A percentile compares a stretch with the other conserved stretches of the same genome.
These are phyloP conservation scores for Saccopteryx leptura DNA, from an alignment of 2,113 vertebrate genomes.

Conservation along the genomic window DNA sequence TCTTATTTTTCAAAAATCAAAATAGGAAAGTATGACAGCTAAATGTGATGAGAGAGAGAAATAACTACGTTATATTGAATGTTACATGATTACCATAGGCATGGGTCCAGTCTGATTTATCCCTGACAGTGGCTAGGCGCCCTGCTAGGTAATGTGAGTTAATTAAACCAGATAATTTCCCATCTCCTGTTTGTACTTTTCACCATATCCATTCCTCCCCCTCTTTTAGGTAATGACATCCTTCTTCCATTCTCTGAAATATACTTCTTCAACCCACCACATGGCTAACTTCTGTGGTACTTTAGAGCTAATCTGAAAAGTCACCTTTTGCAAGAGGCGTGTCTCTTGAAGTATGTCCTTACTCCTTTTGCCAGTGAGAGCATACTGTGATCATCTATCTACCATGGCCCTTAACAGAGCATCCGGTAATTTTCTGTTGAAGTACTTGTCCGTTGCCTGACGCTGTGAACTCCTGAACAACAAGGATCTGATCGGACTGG, in stretches of 20 bases:
- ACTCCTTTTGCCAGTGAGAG: neutral
- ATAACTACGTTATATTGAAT: neutral
- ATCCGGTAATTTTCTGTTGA: neutral
- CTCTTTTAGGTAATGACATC: neutral
- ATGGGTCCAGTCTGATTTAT: neutral
- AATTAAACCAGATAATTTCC: neutral
- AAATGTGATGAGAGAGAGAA: neutral
- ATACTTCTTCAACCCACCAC: neutral
- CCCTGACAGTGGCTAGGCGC: neutral
- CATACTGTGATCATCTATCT: neutral
- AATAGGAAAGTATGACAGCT: neutral
- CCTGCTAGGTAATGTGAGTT: neutral
- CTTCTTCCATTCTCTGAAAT: neutral
- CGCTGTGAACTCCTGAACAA: neutral
- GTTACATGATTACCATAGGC: neutral
- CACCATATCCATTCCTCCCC: rapidly evolving
- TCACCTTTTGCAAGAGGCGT: neutral
- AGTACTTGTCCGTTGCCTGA: neutral
- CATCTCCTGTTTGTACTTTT: neutral
- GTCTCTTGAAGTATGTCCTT: neutral
- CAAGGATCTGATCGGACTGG: neutral
- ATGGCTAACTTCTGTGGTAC: neutral
- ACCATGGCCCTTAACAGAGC: neutral
- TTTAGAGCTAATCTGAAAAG: neutral
- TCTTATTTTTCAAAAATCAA: neutral